phyloP scores from a whole-genome alignment of 2,113 vertebrate species.

The Vulpes ferrilata region DNA sequence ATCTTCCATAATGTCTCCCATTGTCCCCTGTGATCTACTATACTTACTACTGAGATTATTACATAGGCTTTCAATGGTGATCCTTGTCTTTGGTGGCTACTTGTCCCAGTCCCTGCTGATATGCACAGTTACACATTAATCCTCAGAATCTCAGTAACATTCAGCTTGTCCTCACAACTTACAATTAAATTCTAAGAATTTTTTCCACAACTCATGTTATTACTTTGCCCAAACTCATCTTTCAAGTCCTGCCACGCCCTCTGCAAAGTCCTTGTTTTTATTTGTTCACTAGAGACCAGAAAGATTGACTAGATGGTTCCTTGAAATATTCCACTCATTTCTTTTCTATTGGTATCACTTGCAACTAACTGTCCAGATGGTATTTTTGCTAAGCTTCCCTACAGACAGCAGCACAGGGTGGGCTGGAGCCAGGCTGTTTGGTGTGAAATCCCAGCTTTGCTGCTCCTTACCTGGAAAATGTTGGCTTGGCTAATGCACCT shows the following conservation, averaged over 20 bases:
- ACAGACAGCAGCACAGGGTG: background rate
- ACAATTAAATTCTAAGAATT: background rate
- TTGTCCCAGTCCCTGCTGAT: background rate
- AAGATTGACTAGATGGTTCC: background rate
- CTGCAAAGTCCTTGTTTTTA: background rate
- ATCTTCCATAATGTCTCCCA: background rate
- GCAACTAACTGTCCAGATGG: background rate
- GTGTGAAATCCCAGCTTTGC: background rate
- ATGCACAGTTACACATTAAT: background rate
- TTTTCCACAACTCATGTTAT: background rate
- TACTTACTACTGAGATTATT: background rate
- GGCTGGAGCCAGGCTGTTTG: background rate
- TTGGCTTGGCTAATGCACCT: background rate
- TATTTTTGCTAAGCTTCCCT: background rate
- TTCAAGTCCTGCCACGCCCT: background rate
- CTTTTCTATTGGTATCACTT: background rate
- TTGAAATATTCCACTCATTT: background rate
- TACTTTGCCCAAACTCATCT: background rate
- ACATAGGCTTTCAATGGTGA: background rate
- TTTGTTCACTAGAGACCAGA: background rate
- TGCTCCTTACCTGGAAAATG: background rate
- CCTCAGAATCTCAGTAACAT: background rate
- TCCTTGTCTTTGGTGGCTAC: background rate
- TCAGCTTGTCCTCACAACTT: background rate
- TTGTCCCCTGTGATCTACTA: background rate